Base-by-base conservation (phyloP, 2,888 invertebrate species). In the Clunio marinus region DNA sequence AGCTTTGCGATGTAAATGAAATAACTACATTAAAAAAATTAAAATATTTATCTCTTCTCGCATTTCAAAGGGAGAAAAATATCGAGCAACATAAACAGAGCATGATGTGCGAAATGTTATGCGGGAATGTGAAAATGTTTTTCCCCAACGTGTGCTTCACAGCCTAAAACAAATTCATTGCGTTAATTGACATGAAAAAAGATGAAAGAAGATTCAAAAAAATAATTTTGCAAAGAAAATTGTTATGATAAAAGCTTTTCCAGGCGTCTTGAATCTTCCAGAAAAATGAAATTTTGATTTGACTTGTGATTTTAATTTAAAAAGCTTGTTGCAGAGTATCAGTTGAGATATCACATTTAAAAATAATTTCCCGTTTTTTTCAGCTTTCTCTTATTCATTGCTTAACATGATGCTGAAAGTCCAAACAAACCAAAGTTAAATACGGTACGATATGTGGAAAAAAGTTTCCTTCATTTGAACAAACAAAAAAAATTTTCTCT, bases 1-100 rank as follows among this genome's bases (percentile, higher is more conserved):
- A 35, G 46, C 55, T 66, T 66, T 66, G 35, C 32, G n/a, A 66
- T 66, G 66, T 66, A 66, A 66, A 66, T 66, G 66, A 66, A 63
- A 66, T 66, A 66, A 55, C 27, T 24, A 66, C 66, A 66, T 66
- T 66, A 66, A 66, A 66, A 32, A 20, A 57, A 57, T 57, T 7
- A 57, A 57, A 57, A 57, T 32, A 57, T 57, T 57, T 57, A 57
- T 57, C 7, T 57, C 57, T 24, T 8, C 15, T 57, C 27, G 27
- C 57, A 27, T 51, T 2, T 8, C 51, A 51, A 22, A 41, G 41
- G 15, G 41, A 10, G 41, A n/a, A n/a, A n/a, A 15, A 10, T 15
- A n/a, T 41, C 41, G 41, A 41, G 41, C 4, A 10, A 41, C n/a
- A 15, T 41, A 15, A 15, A 15, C 41, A 15, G 41, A n/a, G 15